Conservation (phyloP, 1,140 invertebrate genomes). For the Brachionus rubens region DNA sequence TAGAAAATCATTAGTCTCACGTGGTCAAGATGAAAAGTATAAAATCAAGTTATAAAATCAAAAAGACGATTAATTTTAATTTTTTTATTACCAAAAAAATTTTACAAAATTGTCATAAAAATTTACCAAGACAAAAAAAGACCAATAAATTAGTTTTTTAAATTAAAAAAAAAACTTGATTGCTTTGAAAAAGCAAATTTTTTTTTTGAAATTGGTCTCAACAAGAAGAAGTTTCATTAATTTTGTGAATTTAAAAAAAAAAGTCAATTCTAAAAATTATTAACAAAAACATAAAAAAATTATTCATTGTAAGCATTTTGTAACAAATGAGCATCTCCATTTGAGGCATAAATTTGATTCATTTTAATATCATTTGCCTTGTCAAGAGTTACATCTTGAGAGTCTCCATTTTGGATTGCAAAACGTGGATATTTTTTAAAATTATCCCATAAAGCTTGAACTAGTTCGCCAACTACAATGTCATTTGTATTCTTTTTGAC, state of each 20-base stretch:
- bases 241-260: not conserved
- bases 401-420: constrained; percentile 20
- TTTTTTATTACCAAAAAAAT: too few species aligned
- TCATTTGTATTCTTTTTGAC: constrained; percentile 64
- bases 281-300: not conserved
- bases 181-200: too few species aligned
- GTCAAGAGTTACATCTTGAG: not conserved
- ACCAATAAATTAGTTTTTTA: too few species aligned
- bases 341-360: constrained; percentile 13
- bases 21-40: too few species aligned
- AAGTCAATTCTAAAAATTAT: not conserved
- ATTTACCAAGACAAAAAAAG: too few species aligned
- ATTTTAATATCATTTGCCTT: constrained; percentile 33
- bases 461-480: constrained; percentile 62
- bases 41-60: too few species aligned
- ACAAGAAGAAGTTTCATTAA: not conserved
- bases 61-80: too few species aligned
- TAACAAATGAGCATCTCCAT: constrained; percentile 8
- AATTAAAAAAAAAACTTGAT: too few species aligned
- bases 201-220: too few species aligned
- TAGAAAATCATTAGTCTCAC: too few species aligned
- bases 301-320: constrained; percentile 13
- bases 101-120: too few species aligned
- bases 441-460: constrained; percentile 59
- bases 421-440: constrained; percentile 44